Conservation (phyloP, 2,113 vertebrate species). For the Genyomyrus donnyi region DNA sequence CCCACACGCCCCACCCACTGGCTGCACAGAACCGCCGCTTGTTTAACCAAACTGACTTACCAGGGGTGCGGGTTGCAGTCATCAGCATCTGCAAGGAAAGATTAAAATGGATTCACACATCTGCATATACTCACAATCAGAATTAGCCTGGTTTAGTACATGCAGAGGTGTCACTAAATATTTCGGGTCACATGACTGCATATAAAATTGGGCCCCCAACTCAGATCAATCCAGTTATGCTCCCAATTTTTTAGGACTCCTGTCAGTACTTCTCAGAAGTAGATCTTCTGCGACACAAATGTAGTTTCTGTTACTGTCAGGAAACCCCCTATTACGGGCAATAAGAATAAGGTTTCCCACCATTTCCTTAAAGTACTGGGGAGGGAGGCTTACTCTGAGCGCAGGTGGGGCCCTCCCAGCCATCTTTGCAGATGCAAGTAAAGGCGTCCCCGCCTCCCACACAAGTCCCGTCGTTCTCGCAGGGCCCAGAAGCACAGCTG, state of each 20-base stretch:
- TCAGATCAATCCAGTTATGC: neutral
- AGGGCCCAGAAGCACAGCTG: constrained; percentile 81
- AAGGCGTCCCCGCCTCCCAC: constrained; percentile 80
- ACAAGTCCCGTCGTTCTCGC: constrained; percentile 85
- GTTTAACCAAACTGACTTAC: constrained; percentile 60
- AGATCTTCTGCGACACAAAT: neutral
- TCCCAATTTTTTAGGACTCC: neutral
- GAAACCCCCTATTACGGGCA: neutral
- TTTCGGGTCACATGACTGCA: neutral
- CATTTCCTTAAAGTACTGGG: neutral
- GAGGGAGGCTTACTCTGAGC: constrained; percentile 69
- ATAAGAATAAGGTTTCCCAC: neutral
- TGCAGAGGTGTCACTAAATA: neutral
- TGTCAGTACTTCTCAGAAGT: neutral
- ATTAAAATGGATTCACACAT: constrained; percentile 5
- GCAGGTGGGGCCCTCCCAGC: constrained; percentile 87
- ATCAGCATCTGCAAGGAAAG: constrained; percentile 69
- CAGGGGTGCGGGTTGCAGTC: constrained; percentile 93
- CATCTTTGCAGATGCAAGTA: constrained; percentile 91
- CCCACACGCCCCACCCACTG: neutral
- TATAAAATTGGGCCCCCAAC: neutral
- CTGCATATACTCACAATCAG: neutral
- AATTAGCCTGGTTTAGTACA: neutral
- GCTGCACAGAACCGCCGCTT: neutral
- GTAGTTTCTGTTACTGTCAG: neutral